Base-by-base conservation (phyloP, 2,888 invertebrate species). In the Dryomyza anilis region DNA sequence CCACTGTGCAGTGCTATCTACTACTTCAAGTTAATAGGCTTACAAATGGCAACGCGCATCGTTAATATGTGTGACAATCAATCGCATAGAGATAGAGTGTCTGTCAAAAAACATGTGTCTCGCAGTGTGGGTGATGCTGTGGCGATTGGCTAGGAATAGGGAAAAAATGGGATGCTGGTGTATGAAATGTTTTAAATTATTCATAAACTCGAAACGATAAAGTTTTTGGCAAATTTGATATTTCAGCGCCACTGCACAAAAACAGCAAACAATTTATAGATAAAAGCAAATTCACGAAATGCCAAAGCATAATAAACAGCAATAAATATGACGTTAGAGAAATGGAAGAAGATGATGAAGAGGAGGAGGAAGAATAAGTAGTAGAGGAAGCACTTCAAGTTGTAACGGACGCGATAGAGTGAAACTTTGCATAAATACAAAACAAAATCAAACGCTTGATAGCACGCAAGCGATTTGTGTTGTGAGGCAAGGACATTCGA, bases 181-280 rank as follows among this genome's bases (percentile, higher is more conserved):
- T 52, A 16, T 52, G 25, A 23, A 52, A 6, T 25, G 3, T 3
- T 52, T 29, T 52, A 27, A 52, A 52, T 52, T 29, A 52, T 52
- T 52, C 50, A 52, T 52, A 52, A 52, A 27, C 29, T 29, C 27
- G n/a, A 3, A 50, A 50, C 50, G 50, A 50, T 50, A 27, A 52
- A 21, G 50, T 39, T n/a, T n/a, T n/a, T n/a, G 23, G 12, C 50
- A 52, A 52, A 52, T 21, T 52, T 52, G 12, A 52, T 29, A 27
- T 29, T 52, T 52, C 50, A 23, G 25, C 50, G 27, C 25, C 50
- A 52, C 50, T 27, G 27, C 50, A 52, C 25, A 23, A 50, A 50
- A 23, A 23, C 25, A 23, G 25, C 23, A 23, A 52, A 27, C 25
- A 52, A 21, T 8, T 52, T 52, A 14, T 27, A 27, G 27, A 21